Base-by-base conservation (phyloP, 2,888 invertebrate species). In the Cephonodes hylas region DNA sequence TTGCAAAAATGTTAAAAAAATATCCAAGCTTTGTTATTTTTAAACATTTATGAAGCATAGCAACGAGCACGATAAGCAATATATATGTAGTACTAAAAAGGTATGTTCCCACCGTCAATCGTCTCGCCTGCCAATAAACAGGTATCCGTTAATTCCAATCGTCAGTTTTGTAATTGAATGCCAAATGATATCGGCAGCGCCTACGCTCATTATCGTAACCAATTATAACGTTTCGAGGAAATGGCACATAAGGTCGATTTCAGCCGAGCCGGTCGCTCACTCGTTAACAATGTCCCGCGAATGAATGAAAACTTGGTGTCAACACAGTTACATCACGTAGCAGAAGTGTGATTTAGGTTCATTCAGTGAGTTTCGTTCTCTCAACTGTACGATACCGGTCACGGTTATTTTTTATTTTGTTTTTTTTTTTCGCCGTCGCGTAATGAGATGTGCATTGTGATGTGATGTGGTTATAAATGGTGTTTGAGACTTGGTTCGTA, bases 401-500 rank as follows among this genome's bases (percentile, higher is more conserved):
- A 22, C 45, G 61, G n/a, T 20, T 22, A 31, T 23, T 38, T 27
- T 60, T 42, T 25, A n/a, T 18, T 18, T 42, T 18, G 15, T 13
- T 31, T 38, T 61, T 25, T 23, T 58, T 38, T 38, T 58, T 38
- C 46, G 2, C 18, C n/a, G 22, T 10, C 8, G 18, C 1, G 48
- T 42, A 23, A 23, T 10, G 25, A 38, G 25, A 42, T 27, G 48
- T 60, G 20, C 23, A 25, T 60, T 42, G 60, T 18, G 25, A 23
- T 53, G 58, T 59, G 57, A 53, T 46, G 60, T 77, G 75, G 72
- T 76, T 79, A 77, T 83, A 88, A 86, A 90, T 90, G 85, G 79
- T 84, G 80, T 86, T 88, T 73, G 83, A 86, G 70, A 80, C 79
- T 66, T 85, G 86, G 81, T 64, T 86, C 61, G 76, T 73, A 60